phyloP scores from a whole-genome alignment of 2,888 invertebrate species.

The Trichogramma evanescens region DNA sequence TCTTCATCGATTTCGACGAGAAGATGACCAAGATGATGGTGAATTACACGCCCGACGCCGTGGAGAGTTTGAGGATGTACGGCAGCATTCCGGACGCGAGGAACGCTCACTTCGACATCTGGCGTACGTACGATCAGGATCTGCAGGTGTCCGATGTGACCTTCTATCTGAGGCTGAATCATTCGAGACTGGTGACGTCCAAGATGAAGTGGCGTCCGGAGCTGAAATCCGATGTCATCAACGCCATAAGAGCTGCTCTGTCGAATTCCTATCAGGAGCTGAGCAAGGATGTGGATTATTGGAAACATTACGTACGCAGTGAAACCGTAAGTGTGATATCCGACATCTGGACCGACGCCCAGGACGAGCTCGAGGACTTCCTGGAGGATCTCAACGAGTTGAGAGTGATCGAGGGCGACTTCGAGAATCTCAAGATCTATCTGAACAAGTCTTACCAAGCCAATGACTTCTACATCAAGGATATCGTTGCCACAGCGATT shows the following conservation, averaged over 20 bases:
- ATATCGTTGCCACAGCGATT: slow-evolving; percentile 63
- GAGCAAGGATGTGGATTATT: slow-evolving; percentile 52
- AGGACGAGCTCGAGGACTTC: slow-evolving; percentile 62
- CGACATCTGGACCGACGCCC: slow-evolving; percentile 70
- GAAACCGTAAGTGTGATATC: slow-evolving; percentile 63
- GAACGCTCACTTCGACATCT: slow-evolving; percentile 67
- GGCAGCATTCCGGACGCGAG: slow-evolving; percentile 72
- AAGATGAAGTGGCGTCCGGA: slow-evolving; percentile 74
- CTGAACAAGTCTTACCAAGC: slow-evolving; percentile 70
- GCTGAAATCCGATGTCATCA: slow-evolving; percentile 57
- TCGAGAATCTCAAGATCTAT: slow-evolving; percentile 63
- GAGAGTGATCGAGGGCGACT: slow-evolving; percentile 65
- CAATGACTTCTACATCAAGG: slow-evolving; percentile 78
- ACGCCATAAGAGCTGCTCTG: slow-evolving; percentile 45
- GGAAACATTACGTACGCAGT: slow-evolving; percentile 61
- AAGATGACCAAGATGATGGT: slow-evolving; percentile 61
- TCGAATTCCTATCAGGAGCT: slow-evolving; percentile 51
- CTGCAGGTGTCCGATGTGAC: slow-evolving; percentile 69
- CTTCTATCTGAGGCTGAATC: slow-evolving; percentile 74
- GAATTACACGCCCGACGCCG: slow-evolving; percentile 64
- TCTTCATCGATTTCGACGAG: slow-evolving; percentile 54
- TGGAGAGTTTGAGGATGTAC: slow-evolving; percentile 63
- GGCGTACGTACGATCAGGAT: slow-evolving; percentile 73
- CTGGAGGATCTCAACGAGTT: slow-evolving; percentile 63
- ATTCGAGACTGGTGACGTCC: slow-evolving; percentile 74